Percentiles rank a stretch among this genome's conserved stretches.
These are phyloP conservation scores for Petroica traversi DNA, from an alignment of 2,113 vertebrate genomes.

Conservation along the genomic window DNA sequence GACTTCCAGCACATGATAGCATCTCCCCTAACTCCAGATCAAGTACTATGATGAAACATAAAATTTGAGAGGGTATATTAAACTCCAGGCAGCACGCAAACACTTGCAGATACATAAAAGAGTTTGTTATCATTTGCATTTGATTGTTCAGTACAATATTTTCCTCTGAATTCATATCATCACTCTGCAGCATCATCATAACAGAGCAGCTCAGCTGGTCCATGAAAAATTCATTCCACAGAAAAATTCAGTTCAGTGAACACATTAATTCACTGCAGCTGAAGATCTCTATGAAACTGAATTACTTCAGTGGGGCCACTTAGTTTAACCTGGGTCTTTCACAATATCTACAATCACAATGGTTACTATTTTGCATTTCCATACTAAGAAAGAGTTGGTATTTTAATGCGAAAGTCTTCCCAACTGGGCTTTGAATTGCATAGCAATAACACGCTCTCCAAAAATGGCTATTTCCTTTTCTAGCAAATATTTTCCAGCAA, in stretches of 20 bases:
- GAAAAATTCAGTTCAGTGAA: background rate
- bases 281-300: background rate
- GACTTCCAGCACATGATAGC: background rate
- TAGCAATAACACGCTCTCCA: background rate
- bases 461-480: background rate
- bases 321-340: background rate
- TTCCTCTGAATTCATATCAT: background rate
- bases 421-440: background rate
- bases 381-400: background rate
- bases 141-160: background rate
- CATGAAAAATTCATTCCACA: background rate
- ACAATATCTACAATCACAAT: background rate
- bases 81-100: background rate
- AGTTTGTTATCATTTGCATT: background rate
- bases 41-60: background rate
- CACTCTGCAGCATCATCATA: background rate
- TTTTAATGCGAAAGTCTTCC: background rate
- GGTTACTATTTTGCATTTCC: background rate
- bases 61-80: background rate
- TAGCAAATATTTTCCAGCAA: background rate
- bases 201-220: background rate
- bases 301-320: background rate
- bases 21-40: background rate
- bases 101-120: background rate
- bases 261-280: background rate